Percentiles rank a stretch among this genome's conserved stretches.
Evolutionary conservation across 2,797 vertebrate genomes (phyloP).

Genomic region (Sardinella longiceps): DNA sequence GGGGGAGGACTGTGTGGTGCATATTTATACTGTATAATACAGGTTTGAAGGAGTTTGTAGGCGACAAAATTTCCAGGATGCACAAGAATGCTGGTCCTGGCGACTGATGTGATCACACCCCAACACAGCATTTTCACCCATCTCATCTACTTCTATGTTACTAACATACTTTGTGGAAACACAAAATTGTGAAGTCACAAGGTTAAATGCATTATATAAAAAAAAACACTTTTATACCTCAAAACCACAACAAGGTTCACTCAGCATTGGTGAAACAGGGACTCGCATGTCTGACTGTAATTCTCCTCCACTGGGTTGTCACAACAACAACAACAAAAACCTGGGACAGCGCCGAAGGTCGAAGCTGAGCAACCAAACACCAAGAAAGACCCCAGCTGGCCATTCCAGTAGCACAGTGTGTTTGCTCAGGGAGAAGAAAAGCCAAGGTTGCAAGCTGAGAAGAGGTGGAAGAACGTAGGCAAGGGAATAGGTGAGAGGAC

Average conservation of each 20-base stretch:
- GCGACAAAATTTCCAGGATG: background rate
- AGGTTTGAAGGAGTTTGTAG: background rate
- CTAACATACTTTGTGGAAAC: background rate
- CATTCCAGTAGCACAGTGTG: background rate
- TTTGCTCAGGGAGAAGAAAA: background rate
- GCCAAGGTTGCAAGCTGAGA: background rate
- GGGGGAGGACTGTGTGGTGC: too few relatives aligned
- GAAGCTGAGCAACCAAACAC: background rate
- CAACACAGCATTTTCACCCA: background rate
- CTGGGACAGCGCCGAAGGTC: background rate
- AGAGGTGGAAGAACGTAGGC: background rate
- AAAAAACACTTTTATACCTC: too few relatives aligned
- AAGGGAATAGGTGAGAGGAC: background rate
- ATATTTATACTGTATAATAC: too few relatives aligned
- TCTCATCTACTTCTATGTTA: background rate
- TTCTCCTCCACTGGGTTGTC: background rate
- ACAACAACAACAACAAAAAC: background rate
- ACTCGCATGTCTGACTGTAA: background rate
- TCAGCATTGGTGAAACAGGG: background rate
- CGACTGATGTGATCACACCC: background rate
- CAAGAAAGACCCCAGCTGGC: slow-evolving; percentile 7
- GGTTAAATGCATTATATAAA: too few relatives aligned
- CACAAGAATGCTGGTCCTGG: too few relatives aligned
- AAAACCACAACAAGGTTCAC: too few relatives aligned
- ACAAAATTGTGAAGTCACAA: background rate